Base-by-base conservation (phyloP, 2,888 invertebrate genomes). In the Harmothoe impar region DNA sequence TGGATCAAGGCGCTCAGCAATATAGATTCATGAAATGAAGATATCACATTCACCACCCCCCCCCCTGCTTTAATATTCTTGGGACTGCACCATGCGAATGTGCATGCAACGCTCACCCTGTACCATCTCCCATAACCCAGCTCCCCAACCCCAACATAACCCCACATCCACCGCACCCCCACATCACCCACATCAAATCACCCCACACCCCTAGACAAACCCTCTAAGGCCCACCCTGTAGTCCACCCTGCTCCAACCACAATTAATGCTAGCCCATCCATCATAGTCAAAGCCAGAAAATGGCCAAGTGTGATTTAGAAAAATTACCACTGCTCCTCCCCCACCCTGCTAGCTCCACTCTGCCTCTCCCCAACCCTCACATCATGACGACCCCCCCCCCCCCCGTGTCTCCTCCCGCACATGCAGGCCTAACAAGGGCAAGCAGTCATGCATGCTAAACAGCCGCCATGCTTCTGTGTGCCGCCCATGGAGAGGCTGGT, bases 281-380 rank as follows among this genome's bases (percentile, higher is more conserved):
- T 77, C 77, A 77, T 77, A 1, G n/a, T 29, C 3, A 77, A 25
- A 77, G 31, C 77, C 10, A 31, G 29, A 77, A 77, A 77, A 77
- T 77, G 17, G 29, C 29, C 29, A 29, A 77, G 77, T 77, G 77
- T 77, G 77, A 77, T 77, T 77, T 77, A 31, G 77, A 31, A 77
- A 62, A 77, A 77, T 77, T 77, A 25, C 77, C 77, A 77, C 77
- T 3, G 31, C 77, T 77, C 31, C 77, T 29, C 31, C 77, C 77
- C 31, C 31, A 17, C 31, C 77, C 29, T 17, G 5, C 31, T 15
- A 25, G 5, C 29, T 5, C 77, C 77, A 31, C 43, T 43, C 43
- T 43, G 43, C 43, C 3, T 43, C 3, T 10, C 43, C 3, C 10
- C 43, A 43, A 43, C 43, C 43, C 43, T 43, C 43, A 43, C 43